Evolutionary conservation across 2,888 invertebrate genomes (phyloP).

Genomic region (Lacanobia oleracea): DNA sequence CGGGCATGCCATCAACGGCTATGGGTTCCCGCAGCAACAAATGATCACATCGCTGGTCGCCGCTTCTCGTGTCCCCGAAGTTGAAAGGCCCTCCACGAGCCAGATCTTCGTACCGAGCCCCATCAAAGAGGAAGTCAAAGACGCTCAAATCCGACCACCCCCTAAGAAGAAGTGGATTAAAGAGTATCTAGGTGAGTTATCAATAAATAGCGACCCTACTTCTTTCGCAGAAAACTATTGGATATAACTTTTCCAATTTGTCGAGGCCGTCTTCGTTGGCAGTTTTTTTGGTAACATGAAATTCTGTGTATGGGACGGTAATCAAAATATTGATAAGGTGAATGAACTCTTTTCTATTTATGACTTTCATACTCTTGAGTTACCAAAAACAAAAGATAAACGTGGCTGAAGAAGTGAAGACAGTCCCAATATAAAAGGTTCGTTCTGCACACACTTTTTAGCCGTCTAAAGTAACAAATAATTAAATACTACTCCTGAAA

Average conservation of each 20-base stretch:
- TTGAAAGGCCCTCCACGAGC: constrained; percentile 73
- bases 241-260: constrained; percentile 29
- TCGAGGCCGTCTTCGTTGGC: constrained; percentile 1
- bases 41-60: constrained; percentile 73
- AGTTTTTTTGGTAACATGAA: constrained; percentile 1
- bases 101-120: constrained; percentile 71
- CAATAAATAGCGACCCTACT: constrained; percentile 31
- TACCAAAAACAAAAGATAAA: not conserved
- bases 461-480: constrained; percentile 1
- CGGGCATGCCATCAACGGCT: constrained; percentile 75
- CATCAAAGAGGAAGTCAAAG: constrained; percentile 74
- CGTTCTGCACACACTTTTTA: not conserved
- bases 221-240: constrained; percentile 12
- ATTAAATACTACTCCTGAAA: constrained; percentile 17
- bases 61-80: constrained; percentile 71
- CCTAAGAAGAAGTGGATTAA: constrained; percentile 95
- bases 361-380: not conserved
- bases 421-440: not conserved
- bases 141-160: constrained; percentile 85
- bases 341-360: constrained; percentile 23
- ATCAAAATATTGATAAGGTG: constrained; percentile 4
- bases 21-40: constrained; percentile 76
- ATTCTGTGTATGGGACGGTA: constrained; percentile 10
- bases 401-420: not conserved
- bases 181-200: constrained; percentile 91